Conservation (phyloP, 2,113 vertebrate genomes). For the Ciconia stormi region DNA sequence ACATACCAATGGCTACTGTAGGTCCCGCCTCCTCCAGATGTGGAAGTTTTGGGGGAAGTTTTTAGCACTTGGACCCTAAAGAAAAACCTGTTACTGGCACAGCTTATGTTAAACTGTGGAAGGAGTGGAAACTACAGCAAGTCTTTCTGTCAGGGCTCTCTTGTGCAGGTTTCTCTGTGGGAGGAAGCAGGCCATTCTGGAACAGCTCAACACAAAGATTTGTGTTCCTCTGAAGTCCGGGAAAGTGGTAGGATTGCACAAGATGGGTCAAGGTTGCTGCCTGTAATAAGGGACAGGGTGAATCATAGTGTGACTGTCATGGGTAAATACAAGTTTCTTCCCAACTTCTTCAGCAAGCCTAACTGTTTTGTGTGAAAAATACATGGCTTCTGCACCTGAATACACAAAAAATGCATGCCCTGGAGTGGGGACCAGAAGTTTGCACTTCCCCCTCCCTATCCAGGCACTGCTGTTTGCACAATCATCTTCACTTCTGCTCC, state of each 20-base stretch:
- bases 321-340: not conserved
- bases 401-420: not conserved
- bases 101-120: not conserved
- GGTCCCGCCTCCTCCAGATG: not conserved
- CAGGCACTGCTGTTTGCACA: not conserved
- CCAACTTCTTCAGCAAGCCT: not conserved
- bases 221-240: not conserved
- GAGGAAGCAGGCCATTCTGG: not conserved
- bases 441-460: not conserved
- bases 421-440: not conserved
- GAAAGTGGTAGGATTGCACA: conserved; percentile 27
- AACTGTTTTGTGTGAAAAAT: not conserved
- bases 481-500: not conserved
- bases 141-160: not conserved
- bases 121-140: not conserved
- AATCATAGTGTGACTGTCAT: not conserved
- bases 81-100: not conserved
- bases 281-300: conserved; percentile 8
- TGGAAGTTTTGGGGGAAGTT: not conserved
- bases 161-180: not conserved
- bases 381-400: not conserved
- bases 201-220: not conserved
- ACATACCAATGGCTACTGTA: not conserved
- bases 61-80: not conserved
- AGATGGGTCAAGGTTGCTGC: conserved; percentile 29